Percentiles rank a stretch among this genome's conserved stretches.
Conservation (phyloP, 92 coral and sea anemone species). For the Bergia puertoricense region DNA sequence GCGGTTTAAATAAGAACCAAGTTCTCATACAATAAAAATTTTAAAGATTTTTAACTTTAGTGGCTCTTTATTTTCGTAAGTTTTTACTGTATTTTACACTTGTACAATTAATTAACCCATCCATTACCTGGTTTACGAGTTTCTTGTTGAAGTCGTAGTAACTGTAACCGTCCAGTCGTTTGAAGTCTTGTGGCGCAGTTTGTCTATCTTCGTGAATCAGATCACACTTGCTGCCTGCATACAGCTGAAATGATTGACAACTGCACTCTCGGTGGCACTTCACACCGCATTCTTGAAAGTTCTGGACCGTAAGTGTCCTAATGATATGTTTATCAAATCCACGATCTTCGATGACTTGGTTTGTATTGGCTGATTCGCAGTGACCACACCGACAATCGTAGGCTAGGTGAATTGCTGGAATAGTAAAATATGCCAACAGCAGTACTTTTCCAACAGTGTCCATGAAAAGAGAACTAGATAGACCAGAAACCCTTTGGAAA, state of each 20-base stretch:
- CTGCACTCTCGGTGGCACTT: neutral
- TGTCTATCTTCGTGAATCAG: neutral
- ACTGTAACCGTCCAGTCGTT: neutral
- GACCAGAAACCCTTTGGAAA: no score
- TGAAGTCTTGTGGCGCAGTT: constrained; percentile 10
- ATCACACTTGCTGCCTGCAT: neutral
- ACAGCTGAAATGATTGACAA: constrained; percentile 28
- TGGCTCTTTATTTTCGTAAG: no score
- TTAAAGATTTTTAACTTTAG: no score
- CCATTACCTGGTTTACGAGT: neutral
- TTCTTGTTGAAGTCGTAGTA: constrained; percentile 10
- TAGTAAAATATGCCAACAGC: neutral
- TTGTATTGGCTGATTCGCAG: neutral
- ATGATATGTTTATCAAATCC: constrained; percentile 31
- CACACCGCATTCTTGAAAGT: neutral
- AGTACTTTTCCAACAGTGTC: neutral
- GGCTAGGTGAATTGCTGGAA: neutral
- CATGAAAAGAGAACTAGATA: neutral
- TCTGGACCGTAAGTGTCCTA: neutral
- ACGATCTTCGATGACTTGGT: neutral
- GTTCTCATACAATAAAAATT: no score
- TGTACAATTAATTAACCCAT: no score
- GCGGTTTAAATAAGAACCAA: no score
- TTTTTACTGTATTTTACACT: no score
- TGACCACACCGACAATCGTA: constrained; percentile 2